Conservation (phyloP, 2,113 vertebrate genomes). For the Chelonoidis abingdonii region DNA sequence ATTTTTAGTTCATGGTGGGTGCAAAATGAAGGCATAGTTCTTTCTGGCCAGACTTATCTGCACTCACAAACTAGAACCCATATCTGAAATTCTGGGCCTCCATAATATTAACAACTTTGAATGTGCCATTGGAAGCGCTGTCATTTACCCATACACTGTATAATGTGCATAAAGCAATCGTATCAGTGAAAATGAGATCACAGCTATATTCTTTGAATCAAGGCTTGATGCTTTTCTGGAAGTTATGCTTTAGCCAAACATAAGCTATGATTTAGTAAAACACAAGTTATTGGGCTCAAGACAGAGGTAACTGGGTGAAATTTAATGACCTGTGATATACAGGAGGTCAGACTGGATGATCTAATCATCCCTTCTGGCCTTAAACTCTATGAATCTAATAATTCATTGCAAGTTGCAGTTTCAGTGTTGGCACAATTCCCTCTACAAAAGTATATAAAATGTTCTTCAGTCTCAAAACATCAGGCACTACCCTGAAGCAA, state of each 20-base stretch:
- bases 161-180: background rate
- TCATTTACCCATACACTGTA: background rate
- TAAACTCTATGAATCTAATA: background rate
- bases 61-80: background rate
- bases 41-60: slow-evolving; percentile 21
- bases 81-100: slow-evolving; percentile 6
- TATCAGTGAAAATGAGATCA: background rate
- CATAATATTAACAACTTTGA: fast-evolving
- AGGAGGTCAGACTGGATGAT: background rate
- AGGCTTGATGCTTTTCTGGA: background rate
- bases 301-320: background rate
- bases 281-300: background rate
- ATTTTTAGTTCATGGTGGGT: background rate
- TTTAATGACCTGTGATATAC: background rate
- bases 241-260: background rate
- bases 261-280: background rate
- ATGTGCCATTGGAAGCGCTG: background rate
- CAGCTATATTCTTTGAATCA: background rate
- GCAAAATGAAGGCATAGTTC: background rate
- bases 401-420: background rate
- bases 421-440: background rate
- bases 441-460: background rate
- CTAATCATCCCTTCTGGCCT: background rate
- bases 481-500: slow-evolving; percentile 29
- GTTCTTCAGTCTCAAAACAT: slow-evolving; percentile 50